Base-by-base conservation (phyloP, 2,888 invertebrate genomes). In the Ophioninae sp. region DNA sequence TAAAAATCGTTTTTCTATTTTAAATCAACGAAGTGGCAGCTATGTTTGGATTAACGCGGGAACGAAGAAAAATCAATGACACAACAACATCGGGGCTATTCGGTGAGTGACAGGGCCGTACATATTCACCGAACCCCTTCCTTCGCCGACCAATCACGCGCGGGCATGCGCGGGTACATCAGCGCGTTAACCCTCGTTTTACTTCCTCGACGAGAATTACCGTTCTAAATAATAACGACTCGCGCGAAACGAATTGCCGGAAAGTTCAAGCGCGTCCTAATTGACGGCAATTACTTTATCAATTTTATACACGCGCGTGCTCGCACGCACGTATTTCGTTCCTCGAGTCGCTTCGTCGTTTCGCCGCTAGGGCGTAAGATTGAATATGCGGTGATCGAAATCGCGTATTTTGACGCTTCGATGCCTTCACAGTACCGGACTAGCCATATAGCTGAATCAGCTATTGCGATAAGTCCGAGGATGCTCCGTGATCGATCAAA, bases 1-100 rank as follows among this genome's bases (percentile, higher is more conserved):
- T 6, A 56, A 72, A 76, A 79, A 75, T 74, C 65, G 9, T 73
- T 6, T 8, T 73, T 79, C 6, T 58, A 37, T 79, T 79, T 79
- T 59, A 6, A 23, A 65, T 6, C 0, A n/a, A 6, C 2, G 37
- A 41, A 44, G 56, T n/a, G 13, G 2, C 10, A 2, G 30, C 3
- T 17, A 51, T 61, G 5, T n/a, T n/a, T 6, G 17, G 39, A 5
- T 17, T 64, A 58, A 39, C 59, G 39, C 17, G 20, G n/a, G 30
- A 22, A 72, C 6, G 23, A 37, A 61, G 73, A 44, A 58, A 65
- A 67, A 68, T 51, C 65, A 59, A 65, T 56, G 67, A 61, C 72
- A 73, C 20, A 20, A 41, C 6, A 58, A 44, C 22, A 73, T 41
- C 59, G 61, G 67, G 6, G 6, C 9, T 30, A 58, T 23, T 67